These are phyloP conservation scores for Chrysotoxum bicinctum DNA, from an alignment of 2,888 invertebrate genomes.

Conservation along the genomic window DNA sequence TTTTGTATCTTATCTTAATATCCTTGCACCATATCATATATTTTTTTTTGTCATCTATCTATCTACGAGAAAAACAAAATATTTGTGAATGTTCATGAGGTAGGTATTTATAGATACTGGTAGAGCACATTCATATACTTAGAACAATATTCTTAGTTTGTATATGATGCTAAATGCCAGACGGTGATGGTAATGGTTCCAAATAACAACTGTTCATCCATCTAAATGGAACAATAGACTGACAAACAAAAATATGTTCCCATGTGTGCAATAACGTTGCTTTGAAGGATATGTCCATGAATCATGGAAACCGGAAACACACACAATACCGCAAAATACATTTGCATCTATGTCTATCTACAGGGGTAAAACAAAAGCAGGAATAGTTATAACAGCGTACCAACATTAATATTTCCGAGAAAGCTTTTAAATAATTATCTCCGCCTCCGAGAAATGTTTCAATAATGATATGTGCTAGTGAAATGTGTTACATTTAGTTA, in stretches of 20 bases:
- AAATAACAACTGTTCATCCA: neutral
- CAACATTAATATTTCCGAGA: neutral
- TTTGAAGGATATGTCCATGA: neutral
- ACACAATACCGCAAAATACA: neutral
- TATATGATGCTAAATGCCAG: neutral
- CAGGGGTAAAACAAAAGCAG: neutral
- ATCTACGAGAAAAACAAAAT: neutral
- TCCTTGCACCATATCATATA: neutral
- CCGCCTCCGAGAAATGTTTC: neutral
- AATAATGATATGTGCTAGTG: neutral
- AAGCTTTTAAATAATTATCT: constrained; percentile 4
- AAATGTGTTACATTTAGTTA: neutral
- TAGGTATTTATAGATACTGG: too few relatives aligned
- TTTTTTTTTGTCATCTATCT: too few relatives aligned
- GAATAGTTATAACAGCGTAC: neutral
- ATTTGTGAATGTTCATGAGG: neutral
- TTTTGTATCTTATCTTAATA: neutral
- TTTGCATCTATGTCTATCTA: neutral
- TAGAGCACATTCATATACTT: too few relatives aligned
- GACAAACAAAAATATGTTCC: neutral
- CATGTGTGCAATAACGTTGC: neutral
- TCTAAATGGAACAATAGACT: neutral
- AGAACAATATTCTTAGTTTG: neutral
- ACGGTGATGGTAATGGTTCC: neutral
- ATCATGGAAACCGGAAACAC: neutral